Base-by-base conservation (phyloP, 2,797 vertebrate genomes). In the Cuniculus paca region DNA sequence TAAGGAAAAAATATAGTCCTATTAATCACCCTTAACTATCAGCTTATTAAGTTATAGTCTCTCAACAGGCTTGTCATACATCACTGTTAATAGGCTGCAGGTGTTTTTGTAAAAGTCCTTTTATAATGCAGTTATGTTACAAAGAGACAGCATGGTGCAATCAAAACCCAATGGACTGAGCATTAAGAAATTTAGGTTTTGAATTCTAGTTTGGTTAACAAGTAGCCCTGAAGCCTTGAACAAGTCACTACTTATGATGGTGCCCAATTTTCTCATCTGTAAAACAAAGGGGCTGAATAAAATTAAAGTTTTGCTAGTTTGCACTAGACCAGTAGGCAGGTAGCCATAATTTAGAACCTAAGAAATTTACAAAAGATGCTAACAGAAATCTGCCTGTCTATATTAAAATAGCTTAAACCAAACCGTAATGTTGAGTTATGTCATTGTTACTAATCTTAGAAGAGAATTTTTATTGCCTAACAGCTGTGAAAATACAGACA, bases 11-110 rank as follows among this genome's bases (percentile, higher is more conserved):
- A 98, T 92, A 98, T 36, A 97, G 98, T 95, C 94, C 96, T 97
- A 97, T 98, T 97, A 98, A 98, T 98, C 98, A 98, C 79, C 95
- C 96, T 97, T 98, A 98, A 98, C 98, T 97, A 98, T 97, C 97
- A 98, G 90, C 97, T 98, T 98, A 98, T 98, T 98, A 98, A 98
- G 96, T 96, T 98, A 97, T 75, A 97, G 97, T 97, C 98, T 98
- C 97, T 98, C 98, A 97, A 98, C 96, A 98, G 96, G 97, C 95
- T 97, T 98, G 96, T 98, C 95, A 95, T 97, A 97, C 91, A 90
- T 90, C 39, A 13, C 84, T 95, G 82, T 95, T 98, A 98, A 98
- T 68, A 98, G 75, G 84, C 85, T 95, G 79, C 98, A 98, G 98
- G 98, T 98, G 97, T 96, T 94, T 95, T 89, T 96, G 92, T 94